Evolutionary conservation across 2,888 invertebrate species (phyloP).

Genomic region (Druceiella hillmani): DNA sequence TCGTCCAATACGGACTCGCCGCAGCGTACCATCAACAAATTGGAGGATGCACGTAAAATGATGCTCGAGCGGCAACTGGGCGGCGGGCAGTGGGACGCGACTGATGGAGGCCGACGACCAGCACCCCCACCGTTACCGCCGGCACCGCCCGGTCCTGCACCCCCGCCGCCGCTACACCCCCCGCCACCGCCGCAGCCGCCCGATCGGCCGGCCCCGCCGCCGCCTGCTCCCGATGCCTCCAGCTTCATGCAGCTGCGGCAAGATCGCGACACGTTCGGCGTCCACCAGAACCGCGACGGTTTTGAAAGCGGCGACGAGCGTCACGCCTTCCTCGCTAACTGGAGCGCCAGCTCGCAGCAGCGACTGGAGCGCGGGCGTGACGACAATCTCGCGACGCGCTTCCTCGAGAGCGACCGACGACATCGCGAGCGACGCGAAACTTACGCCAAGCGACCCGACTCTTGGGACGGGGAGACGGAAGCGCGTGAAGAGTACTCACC

Average conservation of each 20-base stretch:
- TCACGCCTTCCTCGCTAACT: slow-evolving; percentile 47
- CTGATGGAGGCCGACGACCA: slow-evolving; percentile 36
- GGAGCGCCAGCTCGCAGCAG: slow-evolving; percentile 38
- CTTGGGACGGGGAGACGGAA: slow-evolving; percentile 16
- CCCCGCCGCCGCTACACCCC: slow-evolving; percentile 58
- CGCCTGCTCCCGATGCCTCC: slow-evolving; percentile 55
- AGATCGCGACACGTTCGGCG: slow-evolving; percentile 68
- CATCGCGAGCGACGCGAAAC: slow-evolving; percentile 34
- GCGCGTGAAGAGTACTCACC: slow-evolving; percentile 33
- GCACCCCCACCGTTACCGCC: slow-evolving; percentile 63
- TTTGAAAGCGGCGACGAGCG: slow-evolving; percentile 52
- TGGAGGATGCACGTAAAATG: slow-evolving; percentile 80
- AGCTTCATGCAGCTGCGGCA: slow-evolving; percentile 63
- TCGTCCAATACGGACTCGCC: slow-evolving; percentile 65
- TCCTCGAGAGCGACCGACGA: slow-evolving; percentile 40
- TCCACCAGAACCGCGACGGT: slow-evolving; percentile 59
- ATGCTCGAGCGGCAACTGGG: slow-evolving; percentile 82
- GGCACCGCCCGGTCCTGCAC: slow-evolving; percentile 55
- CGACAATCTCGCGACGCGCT: slow-evolving; percentile 39
- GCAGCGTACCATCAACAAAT: slow-evolving; percentile 67
- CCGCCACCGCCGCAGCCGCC: slow-evolving; percentile 54
- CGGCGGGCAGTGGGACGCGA: slow-evolving; percentile 57
- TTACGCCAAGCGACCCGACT: slow-evolving; percentile 43
- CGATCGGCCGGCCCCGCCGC: slow-evolving; percentile 56
- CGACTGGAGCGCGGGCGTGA: slow-evolving; percentile 38